Conservation (phyloP, 2,888 invertebrate genomes). For the Lithophane leautieri region DNA sequence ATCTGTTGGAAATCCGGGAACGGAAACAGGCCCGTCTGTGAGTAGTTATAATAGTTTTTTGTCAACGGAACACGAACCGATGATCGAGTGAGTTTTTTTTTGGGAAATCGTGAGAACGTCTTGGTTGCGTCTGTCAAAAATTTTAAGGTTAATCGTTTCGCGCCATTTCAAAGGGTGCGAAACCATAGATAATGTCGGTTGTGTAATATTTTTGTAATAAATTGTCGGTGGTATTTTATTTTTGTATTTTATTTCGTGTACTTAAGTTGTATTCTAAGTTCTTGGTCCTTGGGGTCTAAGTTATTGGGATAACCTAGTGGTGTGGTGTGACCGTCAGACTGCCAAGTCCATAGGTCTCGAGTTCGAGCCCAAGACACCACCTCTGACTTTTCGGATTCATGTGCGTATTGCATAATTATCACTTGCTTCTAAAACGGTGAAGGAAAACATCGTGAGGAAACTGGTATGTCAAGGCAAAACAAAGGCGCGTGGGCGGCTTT, state of each 20-base stretch:
- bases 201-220: constrained; percentile 46
- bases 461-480: too few species aligned
- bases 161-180: constrained; percentile 25
- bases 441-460: too few species aligned
- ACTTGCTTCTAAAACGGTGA: too few species aligned
- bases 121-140: constrained; percentile 1
- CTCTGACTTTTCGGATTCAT: too few species aligned
- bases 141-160: constrained; percentile 33
- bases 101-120: constrained; percentile 17
- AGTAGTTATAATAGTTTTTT: constrained; percentile 72
- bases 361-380: too few species aligned
- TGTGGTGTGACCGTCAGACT: too few species aligned
- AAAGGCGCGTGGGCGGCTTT: too few species aligned
- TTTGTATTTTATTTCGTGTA: constrained; percentile 13
- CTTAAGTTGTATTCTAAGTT: neutral
- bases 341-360: too few species aligned
- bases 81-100: constrained; percentile 60
- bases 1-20: constrained; percentile 46
- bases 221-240: constrained; percentile 20
- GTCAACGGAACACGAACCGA: constrained; percentile 75
- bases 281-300: neutral
- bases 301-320: neutral
- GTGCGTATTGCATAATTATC: too few species aligned
- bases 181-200: constrained; percentile 10
- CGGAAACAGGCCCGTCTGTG: constrained; percentile 63